Conservation (phyloP, 2,888 invertebrate genomes). For the Elegia similella region DNA sequence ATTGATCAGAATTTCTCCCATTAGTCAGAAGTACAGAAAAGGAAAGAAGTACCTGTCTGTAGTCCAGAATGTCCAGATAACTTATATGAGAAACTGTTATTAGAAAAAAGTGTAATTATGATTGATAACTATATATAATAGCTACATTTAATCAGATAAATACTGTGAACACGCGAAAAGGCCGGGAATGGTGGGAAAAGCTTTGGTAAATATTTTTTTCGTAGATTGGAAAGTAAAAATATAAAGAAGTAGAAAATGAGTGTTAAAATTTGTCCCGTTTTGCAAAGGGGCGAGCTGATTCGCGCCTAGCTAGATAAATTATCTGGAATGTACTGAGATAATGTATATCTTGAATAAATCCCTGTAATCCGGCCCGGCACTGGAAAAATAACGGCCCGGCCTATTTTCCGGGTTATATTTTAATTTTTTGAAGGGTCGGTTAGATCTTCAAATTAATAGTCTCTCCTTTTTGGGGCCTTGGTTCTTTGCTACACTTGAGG, state of each 20-base stretch:
- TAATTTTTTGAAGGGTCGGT: not conserved
- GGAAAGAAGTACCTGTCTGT: no score
- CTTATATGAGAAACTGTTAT: no score
- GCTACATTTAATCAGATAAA: no score
- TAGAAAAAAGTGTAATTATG: no score
- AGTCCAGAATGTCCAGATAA: no score
- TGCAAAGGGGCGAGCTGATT: not conserved
- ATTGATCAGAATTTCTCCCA: no score
- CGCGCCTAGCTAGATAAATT: not conserved
- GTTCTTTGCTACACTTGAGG: no score
- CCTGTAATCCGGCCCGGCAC: not conserved
- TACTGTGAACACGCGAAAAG: no score
- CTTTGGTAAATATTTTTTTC: not conserved
- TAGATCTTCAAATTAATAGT: not conserved
- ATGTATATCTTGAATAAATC: conserved; percentile 8
- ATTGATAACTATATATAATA: no score
- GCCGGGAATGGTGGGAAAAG: no score
- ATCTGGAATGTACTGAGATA: not conserved
- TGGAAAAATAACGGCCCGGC: conserved; percentile 2
- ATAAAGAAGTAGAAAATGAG: not conserved
- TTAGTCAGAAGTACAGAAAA: no score
- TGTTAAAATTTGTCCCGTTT: not conserved
- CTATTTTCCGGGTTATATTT: not conserved
- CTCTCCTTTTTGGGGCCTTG: no score
- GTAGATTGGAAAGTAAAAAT: not conserved